Base-by-base conservation (phyloP, 1,140 invertebrate genomes). In the Pseudomyrmex gracilis region DNA sequence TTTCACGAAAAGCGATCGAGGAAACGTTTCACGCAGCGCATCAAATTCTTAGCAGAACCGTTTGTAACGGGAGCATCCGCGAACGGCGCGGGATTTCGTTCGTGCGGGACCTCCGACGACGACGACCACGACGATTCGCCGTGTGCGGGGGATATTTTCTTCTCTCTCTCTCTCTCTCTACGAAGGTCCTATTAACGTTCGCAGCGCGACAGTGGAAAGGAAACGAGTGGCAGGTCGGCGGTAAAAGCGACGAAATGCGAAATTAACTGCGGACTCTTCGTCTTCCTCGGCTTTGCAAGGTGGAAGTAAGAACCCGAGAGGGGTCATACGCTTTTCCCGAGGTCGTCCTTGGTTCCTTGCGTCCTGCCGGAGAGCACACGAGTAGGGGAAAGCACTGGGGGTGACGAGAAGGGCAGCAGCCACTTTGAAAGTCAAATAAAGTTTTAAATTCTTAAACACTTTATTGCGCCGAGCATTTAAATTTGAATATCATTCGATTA, bases 401-500 rank as follows among this genome's bases (percentile, higher is more conserved):
- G n/a, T 45, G 45, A 13, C 34, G 45, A 63, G 20, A 58, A 49
- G 73, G 73, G 73, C 57, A 63, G 82, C 51, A 87, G 82, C 86
- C 89, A 88, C 90, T 92, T 92, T 92, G 88, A 90, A 92, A 92
- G 91, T 92, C 90, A 92, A 92, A 92, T 92, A 90, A 90, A 90
- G 90, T 90, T 92, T 89, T 82, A 87, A 91, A 90, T 91, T 92
- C 87, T 90, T 90, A 90, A 92, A 91, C 88, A 91, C 85, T 92
- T 92, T 92, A 92, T 92, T 91, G 90, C 90, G 84, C 70, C 73
- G 85, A 82, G 85, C 90, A 92, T 93, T 92, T 91, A 92, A 92
- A 92, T 92, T 90, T 91, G 87, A 92, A 90, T 91, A 90, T 92
- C 90, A 92, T 92, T 93, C 91, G 92, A 92, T 93, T 93, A 91